Conservation (phyloP, 2,888 invertebrate species). For the Tetheella fluctuosa region DNA sequence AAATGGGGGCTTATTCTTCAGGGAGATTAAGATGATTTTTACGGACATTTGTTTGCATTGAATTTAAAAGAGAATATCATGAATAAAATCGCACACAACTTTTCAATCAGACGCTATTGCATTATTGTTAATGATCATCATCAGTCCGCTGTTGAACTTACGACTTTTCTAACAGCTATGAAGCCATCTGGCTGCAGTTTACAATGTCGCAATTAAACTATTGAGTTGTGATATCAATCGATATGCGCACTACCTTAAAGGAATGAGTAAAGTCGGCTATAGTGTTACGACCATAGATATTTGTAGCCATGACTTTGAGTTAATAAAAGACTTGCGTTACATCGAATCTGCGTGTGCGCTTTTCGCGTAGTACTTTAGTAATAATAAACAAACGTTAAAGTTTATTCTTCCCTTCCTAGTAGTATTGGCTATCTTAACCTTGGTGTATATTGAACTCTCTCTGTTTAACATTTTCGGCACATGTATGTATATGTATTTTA, state of each 20-base stretch:
- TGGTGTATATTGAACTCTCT: slow-evolving; percentile 22
- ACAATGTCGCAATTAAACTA: neutral
- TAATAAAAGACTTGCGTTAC: neutral
- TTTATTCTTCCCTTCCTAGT: slow-evolving; percentile 26
- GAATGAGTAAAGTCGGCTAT: neutral
- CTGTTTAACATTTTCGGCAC: slow-evolving; percentile 18
- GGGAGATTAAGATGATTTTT: neutral
- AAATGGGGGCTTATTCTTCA: neutral
- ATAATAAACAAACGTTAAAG: slow-evolving; percentile 20
- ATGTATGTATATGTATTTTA: slow-evolving; percentile 8
- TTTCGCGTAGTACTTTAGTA: slow-evolving; percentile 3
- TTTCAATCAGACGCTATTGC: neutral
- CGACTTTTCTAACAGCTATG: neutral
- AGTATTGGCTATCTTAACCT: slow-evolving; percentile 28
- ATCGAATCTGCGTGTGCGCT: neutral
- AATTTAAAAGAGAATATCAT: neutral
- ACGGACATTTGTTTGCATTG: too few species aligned
- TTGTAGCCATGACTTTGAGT: slow-evolving; percentile 1
- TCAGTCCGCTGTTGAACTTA: neutral
- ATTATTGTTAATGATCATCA: neutral
- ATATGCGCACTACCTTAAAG: neutral
- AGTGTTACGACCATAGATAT: neutral
- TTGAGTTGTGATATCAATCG: neutral
- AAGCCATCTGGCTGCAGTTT: neutral
- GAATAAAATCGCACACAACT: neutral